Percentiles rank a stretch among this genome's conserved stretches.
Conservation (phyloP, 2,113 vertebrate species). For the Morphnarchus princeps region DNA sequence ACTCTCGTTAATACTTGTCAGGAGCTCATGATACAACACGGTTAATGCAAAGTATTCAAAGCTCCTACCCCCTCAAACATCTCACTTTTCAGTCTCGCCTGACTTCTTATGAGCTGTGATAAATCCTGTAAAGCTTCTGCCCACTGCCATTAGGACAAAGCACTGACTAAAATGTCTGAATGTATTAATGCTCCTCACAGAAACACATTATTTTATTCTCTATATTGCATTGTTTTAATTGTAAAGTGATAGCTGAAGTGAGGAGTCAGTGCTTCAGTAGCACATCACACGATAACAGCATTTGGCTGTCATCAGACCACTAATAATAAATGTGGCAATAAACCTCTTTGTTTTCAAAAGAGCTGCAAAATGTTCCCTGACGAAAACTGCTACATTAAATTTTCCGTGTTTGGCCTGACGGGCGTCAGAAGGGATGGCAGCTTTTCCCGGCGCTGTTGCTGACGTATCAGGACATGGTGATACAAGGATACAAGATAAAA, state of each 20-base stretch:
- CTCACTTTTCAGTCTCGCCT: not conserved
- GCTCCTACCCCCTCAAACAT: not conserved
- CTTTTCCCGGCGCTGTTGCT: not conserved
- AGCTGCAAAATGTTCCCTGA: not conserved
- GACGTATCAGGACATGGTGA: not conserved
- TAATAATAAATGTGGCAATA: not conserved
- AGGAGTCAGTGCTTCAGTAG: not conserved
- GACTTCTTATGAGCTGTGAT: not conserved
- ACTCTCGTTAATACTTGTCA: not conserved
- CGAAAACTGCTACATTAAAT: not conserved
- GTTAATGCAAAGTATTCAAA: not conserved
- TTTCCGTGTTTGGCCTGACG: not conserved
- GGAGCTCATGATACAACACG: rapidly evolving
- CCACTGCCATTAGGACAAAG: not conserved
- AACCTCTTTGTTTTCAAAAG: not conserved
- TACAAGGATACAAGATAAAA: not conserved
- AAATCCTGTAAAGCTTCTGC: not conserved
- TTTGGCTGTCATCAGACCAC: not conserved
- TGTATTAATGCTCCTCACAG: not conserved
- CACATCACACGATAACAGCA: not conserved
- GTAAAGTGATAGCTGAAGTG: not conserved
- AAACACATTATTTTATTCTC: not conserved
- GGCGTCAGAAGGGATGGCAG: not conserved
- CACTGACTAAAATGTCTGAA: not conserved
- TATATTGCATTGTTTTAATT: not conserved